Evolutionary conservation across 2,113 vertebrate genomes (phyloP).

Genomic region (Conger conger): DNA sequence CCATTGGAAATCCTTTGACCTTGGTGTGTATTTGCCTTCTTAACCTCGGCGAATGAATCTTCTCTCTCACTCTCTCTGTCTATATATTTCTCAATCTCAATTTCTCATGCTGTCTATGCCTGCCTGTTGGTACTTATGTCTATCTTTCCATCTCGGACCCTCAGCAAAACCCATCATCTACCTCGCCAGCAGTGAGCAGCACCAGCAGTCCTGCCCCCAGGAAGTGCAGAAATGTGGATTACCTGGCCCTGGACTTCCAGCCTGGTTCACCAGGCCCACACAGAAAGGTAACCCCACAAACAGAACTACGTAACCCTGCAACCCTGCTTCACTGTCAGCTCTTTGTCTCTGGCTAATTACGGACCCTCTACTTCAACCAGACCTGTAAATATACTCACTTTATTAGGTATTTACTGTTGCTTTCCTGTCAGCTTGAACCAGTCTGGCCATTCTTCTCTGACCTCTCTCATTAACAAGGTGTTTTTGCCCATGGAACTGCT

Average conservation of each 20-base stretch:
- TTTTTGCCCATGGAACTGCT: too few relatives aligned
- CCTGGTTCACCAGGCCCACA: slow-evolving; percentile 89
- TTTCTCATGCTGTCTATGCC: too few relatives aligned
- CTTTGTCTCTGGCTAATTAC: too few relatives aligned
- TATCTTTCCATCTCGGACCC: slow-evolving; percentile 31
- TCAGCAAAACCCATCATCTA: slow-evolving; percentile 96
- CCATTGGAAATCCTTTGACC: neutral
- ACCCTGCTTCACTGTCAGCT: neutral
- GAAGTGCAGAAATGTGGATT: slow-evolving; percentile 92
- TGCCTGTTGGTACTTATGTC: neutral
- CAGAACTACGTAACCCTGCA: neutral
- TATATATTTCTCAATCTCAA: too few relatives aligned
- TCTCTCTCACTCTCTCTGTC: too few relatives aligned
- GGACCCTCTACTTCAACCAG: too few relatives aligned
- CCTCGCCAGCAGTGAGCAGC: slow-evolving; percentile 89
- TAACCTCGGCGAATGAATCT: too few relatives aligned
- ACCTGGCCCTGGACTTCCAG: slow-evolving; percentile 93
- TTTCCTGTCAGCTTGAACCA: too few relatives aligned
- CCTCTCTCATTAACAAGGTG: too few relatives aligned
- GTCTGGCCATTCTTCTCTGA: too few relatives aligned
- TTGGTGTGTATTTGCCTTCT: neutral
- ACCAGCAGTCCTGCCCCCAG: slow-evolving; percentile 90
- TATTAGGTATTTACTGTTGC: too few relatives aligned
- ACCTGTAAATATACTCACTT: too few relatives aligned
- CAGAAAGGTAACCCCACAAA: slow-evolving; percentile 79